Evolutionary conservation across 1,140 invertebrate species (phyloP).

Genomic region (Oryctes rhinoceros): DNA sequence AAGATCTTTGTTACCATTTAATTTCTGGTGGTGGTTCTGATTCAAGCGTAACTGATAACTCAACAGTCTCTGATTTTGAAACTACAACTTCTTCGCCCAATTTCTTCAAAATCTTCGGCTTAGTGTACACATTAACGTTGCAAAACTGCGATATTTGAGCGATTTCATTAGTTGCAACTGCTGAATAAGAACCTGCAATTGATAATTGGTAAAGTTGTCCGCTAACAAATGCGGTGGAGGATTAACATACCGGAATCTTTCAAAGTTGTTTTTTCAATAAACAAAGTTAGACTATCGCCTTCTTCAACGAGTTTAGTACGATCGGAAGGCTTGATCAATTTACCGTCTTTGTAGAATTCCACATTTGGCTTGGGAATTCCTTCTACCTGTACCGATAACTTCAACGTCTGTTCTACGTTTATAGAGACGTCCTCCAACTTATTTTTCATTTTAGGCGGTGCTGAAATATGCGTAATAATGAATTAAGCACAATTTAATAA

Average conservation of each 20-base stretch:
- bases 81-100: slow-evolving; percentile 73
- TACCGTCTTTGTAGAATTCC: slow-evolving; percentile 87
- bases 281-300: slow-evolving; percentile 73
- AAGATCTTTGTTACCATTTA: slow-evolving; percentile 70
- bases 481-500: not conserved
- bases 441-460: slow-evolving; percentile 82
- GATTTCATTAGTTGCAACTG: slow-evolving; percentile 88
- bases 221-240: too few relatives aligned
- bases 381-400: slow-evolving; percentile 82
- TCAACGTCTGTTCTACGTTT: slow-evolving; percentile 73
- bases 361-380: slow-evolving; percentile 83
- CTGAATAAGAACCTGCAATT: slow-evolving; percentile 86
- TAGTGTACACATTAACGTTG: slow-evolving; percentile 79
- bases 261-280: slow-evolving; percentile 81
- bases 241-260: slow-evolving; percentile 78
- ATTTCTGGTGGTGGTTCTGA: slow-evolving; percentile 84
- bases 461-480: slow-evolving; percentile 52
- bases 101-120: slow-evolving; percentile 77
- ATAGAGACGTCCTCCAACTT: slow-evolving; percentile 79
- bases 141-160: slow-evolving; percentile 88
- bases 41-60: slow-evolving; percentile 82
- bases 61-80: slow-evolving; percentile 81
- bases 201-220: not conserved
- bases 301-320: slow-evolving; percentile 77
- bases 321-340: slow-evolving; percentile 73